Evolutionary conservation across 2,797 vertebrate species (phyloP), one percentile per base, ranked within the genome.

Genomic region (Psittacula echo): DNA sequence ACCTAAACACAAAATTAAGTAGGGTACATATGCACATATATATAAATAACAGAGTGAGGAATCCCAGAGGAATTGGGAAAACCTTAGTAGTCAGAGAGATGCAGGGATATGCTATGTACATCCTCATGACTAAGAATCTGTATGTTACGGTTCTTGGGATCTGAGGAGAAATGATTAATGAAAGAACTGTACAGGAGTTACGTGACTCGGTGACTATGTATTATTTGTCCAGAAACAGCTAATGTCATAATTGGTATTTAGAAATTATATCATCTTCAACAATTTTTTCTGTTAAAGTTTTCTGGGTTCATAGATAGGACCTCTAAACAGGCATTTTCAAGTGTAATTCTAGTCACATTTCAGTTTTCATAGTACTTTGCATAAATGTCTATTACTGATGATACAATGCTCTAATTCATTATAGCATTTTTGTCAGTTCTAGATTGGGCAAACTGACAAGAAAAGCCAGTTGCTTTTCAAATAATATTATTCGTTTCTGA

Each of bases 1-100:
- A 95, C 92, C 94, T 95, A 96, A 93, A 97, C 92, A 96, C 70
- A 44, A 82, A 94, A 54, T 87, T 82, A 95, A 95, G 62, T 72
- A 93, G 90, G 80, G 37, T 96, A 76, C 2, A 0, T 89, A 67
- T 77, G 58, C 91, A 84, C 22, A 5, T 82, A 70, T 39, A 5
- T 85, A 89, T 68, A 54, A 90, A 78, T 74, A 80, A 64, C 64
- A 44, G 65, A 68, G 70, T 58, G 50, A 51, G 41, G 47, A 87
- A 48, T 90, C 86, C 76, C 67, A 47, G 37, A 60, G 60, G 80
- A 85, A 62, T 0, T 82, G 50, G 74, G 74, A 45, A 95, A 92
- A 64, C 48, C 70, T 93, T 85, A 51, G 30, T 58, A 77, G 34
- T 51, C 67, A 50, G 80, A 88, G 48, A 42, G 42, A 20, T 10